These are phyloP conservation scores for Tyrophagus putrescentiae DNA, from an alignment of 1,140 invertebrate species.

Conservation along the genomic window DNA sequence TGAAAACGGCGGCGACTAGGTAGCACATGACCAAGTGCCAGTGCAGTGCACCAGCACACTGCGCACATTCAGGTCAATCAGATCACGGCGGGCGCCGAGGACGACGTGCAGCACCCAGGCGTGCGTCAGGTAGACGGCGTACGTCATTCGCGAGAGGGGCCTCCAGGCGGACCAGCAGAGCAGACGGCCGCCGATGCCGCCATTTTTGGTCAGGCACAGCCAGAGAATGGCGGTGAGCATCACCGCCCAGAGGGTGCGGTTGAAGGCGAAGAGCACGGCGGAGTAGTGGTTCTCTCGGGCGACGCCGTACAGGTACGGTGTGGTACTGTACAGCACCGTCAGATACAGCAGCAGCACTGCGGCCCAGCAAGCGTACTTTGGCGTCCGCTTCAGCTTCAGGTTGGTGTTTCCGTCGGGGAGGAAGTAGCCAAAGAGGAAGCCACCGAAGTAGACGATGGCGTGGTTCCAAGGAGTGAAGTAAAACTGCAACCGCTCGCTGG, in stretches of 20 bases:
- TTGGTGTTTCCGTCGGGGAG: not conserved
- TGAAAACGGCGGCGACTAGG: not conserved
- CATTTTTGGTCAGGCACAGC: not conserved
- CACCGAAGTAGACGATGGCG: not conserved
- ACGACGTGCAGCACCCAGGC: not conserved
- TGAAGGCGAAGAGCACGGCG: not conserved
- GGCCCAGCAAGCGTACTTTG: not conserved
- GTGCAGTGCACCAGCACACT: not conserved
- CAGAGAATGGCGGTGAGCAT: not conserved
- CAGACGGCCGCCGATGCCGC: not conserved
- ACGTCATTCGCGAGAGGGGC: not conserved
- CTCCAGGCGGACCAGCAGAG: not conserved
- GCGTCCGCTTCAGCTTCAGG: not conserved
- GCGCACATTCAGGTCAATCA: not conserved
- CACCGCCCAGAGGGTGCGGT: not conserved
- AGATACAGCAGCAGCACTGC: not conserved
- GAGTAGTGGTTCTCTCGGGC: not conserved
- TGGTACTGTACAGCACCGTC: not conserved
- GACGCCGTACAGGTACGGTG: not conserved
- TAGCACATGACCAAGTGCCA: not conserved
- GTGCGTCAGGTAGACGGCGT: not conserved
- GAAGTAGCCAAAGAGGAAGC: not conserved
- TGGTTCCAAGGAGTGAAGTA: constrained; percentile 12
- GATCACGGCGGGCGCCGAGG: not conserved
- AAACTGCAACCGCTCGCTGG: not conserved